Evolutionary conservation across 2,113 vertebrate species (phyloP), one percentile per base, ranked within the genome.

Genomic region (Sciurus niger): DNA sequence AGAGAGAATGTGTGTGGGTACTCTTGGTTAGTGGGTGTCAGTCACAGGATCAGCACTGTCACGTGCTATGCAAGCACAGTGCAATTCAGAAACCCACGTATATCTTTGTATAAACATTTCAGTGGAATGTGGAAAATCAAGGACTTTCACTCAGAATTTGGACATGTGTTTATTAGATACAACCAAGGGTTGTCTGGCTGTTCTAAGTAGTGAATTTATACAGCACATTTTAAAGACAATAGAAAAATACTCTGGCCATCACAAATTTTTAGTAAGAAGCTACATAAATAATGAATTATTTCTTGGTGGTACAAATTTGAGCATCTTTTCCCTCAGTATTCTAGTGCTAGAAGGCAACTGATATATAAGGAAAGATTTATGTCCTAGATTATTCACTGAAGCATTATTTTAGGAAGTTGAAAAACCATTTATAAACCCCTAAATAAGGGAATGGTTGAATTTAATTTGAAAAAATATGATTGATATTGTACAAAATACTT

Each of bases 391-490:
- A n/a, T 30, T 40, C 25, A 68, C 51, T 63, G 63, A 77, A 68
- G 40, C 4, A 51, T 17, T 63, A 51, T 18, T 96, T 79, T 70
- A 90, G 40, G 67, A 84, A 40, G 17, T 43, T 89, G 53, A 24
- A 80, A 73, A 73, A 79, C 0, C 13, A 92, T 17, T 63, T 63
- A 77, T 40, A 76, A 95, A 4, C 4, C n/a, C 53, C 77, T 60
- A 78, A 79, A n/a, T 80, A 80, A 88, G 53, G 55, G 20, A 88
- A 63, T 58, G 25, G 18, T 72, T 87, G 79, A 70, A 46, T 0
- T 79, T 20, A 89, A 60, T 78, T 22, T 55, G 37, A 78, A 65
- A 68, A 93, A 90, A 77, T 94, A 55, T 92, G 16, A 90, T 12
- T 78, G 18, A 88, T 7, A 77, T 34, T 82, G 77, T 18, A 48